Percentiles rank a stretch among this genome's conserved stretches.
Evolutionary conservation across 2,113 vertebrate species (phyloP).

Genomic region (Mustelus asterias): DNA sequence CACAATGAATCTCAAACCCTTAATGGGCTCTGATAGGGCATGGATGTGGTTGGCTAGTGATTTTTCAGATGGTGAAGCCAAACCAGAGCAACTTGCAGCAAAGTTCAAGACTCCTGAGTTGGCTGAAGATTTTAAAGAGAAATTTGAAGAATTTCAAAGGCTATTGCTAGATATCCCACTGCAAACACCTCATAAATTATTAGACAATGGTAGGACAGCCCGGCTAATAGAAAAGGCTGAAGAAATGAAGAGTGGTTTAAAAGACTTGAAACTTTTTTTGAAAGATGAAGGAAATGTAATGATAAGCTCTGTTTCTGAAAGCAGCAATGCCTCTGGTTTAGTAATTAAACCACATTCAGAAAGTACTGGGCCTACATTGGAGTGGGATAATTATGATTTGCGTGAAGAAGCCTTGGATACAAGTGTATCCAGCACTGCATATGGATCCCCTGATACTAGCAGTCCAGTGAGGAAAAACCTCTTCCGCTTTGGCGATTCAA

Average conservation of each 20-base stretch:
- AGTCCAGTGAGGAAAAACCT: constrained; percentile 81
- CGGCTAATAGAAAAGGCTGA: constrained; percentile 93
- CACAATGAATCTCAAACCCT: constrained; percentile 89
- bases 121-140: constrained; percentile 86
- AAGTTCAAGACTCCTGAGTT: constrained; percentile 92
- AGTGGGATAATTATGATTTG: constrained; percentile 90
- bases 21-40: constrained; percentile 86
- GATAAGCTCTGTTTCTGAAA: constrained; percentile 42
- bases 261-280: constrained; percentile 86
- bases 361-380: constrained; percentile 69
- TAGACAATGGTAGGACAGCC: constrained; percentile 85
- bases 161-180: constrained; percentile 87
- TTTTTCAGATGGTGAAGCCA: constrained; percentile 88
- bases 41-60: constrained; percentile 96
- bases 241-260: constrained; percentile 94
- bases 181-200: constrained; percentile 93
- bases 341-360: constrained; percentile 64
- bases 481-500: constrained; percentile 90
- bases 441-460: constrained; percentile 70
- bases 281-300: constrained; percentile 61
- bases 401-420: constrained; percentile 74
- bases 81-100: constrained; percentile 78
- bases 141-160: constrained; percentile 90
- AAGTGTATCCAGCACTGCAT: constrained; percentile 70
- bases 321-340: constrained; percentile 50